Evolutionary conservation across 1,140 invertebrate species (phyloP).

Genomic region (Gryon sp.): DNA sequence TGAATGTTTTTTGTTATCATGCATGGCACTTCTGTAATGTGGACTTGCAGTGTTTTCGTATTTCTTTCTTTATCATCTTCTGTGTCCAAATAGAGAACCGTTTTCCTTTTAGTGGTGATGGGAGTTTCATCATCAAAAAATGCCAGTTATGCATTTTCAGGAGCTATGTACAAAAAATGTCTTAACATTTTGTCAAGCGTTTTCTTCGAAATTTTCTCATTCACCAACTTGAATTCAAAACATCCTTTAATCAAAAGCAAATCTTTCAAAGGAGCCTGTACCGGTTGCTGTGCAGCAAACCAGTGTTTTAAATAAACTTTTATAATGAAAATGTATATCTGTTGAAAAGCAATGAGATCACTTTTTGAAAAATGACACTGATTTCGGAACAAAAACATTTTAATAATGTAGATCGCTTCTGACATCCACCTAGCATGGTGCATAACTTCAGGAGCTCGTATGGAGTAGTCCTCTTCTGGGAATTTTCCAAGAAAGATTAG

Average conservation of each 20-base stretch:
- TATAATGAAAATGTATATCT: slow-evolving; percentile 19
- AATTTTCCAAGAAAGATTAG: neutral
- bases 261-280: slow-evolving; percentile 1
- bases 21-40: neutral
- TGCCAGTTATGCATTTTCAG: neutral
- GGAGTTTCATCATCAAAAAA: neutral
- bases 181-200: slow-evolving; percentile 1
- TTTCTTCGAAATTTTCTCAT: neutral
- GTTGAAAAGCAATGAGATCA: slow-evolving; percentile 3
- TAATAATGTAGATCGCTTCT: slow-evolving; percentile 12
- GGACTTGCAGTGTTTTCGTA: neutral
- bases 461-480: neutral
- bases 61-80: neutral
- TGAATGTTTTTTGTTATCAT: neutral
- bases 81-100: too few relatives aligned
- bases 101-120: neutral
- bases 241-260: slow-evolving; percentile 12
- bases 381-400: slow-evolving; percentile 14
- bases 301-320: slow-evolving; percentile 21
- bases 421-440: slow-evolving; percentile 14
- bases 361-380: neutral
- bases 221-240: neutral
- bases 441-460: neutral
- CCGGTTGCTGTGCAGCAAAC: neutral
- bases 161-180: neutral